Conservation (phyloP, 2,888 invertebrate genomes). For the Melanostoma mellinum region DNA sequence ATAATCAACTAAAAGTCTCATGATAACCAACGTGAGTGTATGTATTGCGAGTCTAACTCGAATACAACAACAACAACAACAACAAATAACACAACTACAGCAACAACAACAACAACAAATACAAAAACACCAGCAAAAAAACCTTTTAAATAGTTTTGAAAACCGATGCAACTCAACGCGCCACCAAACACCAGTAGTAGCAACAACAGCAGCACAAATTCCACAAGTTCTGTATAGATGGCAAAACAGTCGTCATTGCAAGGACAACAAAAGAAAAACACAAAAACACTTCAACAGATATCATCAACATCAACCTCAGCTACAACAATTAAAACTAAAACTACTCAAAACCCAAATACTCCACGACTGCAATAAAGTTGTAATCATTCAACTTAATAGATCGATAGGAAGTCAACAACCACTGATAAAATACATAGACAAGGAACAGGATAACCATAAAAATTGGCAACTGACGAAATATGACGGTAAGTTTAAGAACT, state of each 20-base stretch:
- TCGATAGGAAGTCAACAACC: slow-evolving; percentile 87
- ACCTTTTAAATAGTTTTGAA: neutral
- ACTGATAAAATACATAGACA: slow-evolving; percentile 91
- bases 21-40: slow-evolving; percentile 61
- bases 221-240: slow-evolving; percentile 34
- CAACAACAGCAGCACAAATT: neutral
- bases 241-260: slow-evolving; percentile 25
- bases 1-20: slow-evolving; percentile 59
- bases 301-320: slow-evolving; percentile 24
- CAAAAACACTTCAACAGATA: slow-evolving; percentile 25
- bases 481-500: slow-evolving; percentile 67
- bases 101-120: slow-evolving; percentile 17
- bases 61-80: slow-evolving; percentile 38
- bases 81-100: neutral
- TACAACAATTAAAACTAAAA: slow-evolving; percentile 82
- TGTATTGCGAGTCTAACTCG: slow-evolving; percentile 69
- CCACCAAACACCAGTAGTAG: neutral
- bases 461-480: slow-evolving; percentile 72
- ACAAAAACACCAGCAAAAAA: neutral
- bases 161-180: neutral
- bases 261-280: neutral
- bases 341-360: slow-evolving; percentile 21
- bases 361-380: slow-evolving; percentile 84
- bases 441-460: slow-evolving; percentile 84
- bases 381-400: slow-evolving; percentile 52